phyloP scores from a whole-genome alignment of 2,888 invertebrate species.

The Halictus ligatus region DNA sequence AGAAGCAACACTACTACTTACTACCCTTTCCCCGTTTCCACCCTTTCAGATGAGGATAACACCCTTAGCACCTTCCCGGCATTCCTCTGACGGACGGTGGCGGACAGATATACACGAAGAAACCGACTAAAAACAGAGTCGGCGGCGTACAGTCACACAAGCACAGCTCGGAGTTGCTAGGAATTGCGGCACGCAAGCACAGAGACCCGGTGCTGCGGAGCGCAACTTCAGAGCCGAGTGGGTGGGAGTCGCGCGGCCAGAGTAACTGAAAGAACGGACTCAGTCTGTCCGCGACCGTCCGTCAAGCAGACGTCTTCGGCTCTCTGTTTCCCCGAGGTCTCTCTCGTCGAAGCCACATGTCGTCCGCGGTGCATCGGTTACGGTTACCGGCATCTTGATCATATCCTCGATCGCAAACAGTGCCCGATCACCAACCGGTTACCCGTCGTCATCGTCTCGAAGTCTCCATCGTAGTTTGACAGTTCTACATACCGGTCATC shows the following conservation, averaged over 20 bases:
- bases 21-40: not conserved
- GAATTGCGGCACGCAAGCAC: conserved; percentile 45
- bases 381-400: conserved; percentile 52
- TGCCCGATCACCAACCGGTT: not conserved
- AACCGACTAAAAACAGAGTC: not conserved
- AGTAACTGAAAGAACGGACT: conserved; percentile 72
- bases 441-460: not conserved
- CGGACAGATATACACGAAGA: not conserved
- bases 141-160: not conserved
- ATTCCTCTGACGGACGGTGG: not conserved
- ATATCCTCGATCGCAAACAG: not conserved
- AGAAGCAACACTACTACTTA: not conserved
- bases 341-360: conserved; percentile 71
- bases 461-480: conserved; percentile 25
- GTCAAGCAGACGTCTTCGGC: conserved; percentile 75
- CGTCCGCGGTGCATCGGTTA: conserved; percentile 55
- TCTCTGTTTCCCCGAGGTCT: conserved; percentile 38
- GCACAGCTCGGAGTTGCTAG: not conserved
- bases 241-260: conserved; percentile 67
- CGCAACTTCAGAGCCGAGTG: conserved; percentile 57
- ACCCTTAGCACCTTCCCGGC: not conserved
- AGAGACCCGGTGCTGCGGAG: conserved; percentile 31
- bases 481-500: not conserved
- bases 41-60: not conserved
- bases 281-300: conserved; percentile 80